These are phyloP conservation scores for Xanthia icteritia DNA, from an alignment of 2,888 invertebrate species.

Conservation along the genomic window DNA sequence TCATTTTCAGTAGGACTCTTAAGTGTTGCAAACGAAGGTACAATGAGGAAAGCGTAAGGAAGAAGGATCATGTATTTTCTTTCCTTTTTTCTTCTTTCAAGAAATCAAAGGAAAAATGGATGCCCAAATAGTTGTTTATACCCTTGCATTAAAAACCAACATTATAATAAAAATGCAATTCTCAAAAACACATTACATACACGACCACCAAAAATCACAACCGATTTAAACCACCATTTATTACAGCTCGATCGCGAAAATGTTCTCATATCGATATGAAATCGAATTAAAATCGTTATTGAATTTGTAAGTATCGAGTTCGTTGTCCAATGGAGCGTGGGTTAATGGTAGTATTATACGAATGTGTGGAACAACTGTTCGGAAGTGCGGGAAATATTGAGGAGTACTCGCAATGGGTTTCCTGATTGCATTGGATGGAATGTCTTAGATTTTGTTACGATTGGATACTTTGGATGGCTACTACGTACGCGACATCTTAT, in stretches of 20 bases:
- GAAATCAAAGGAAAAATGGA: neutral
- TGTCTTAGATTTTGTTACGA: conserved; percentile 12
- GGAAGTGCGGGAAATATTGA: conserved; percentile 59
- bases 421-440: conserved; percentile 52
- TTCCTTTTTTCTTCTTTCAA: neutral
- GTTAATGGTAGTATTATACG: conserved; percentile 79
- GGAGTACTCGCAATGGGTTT: conserved; percentile 44
- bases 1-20: neutral
- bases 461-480: neutral
- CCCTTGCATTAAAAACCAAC: neutral
- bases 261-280: conserved; percentile 78
- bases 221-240: conserved; percentile 71
- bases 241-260: conserved; percentile 70
- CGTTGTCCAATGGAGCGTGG: conserved; percentile 74
- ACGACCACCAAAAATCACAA: conserved; percentile 64
- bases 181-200: conserved; percentile 56
- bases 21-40: neutral
- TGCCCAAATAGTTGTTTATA: neutral
- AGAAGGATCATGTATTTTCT: neutral
- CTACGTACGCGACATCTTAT: neutral
- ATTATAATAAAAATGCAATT: conserved; percentile 60
- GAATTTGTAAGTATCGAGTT: conserved; percentile 73
- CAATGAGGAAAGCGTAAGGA: neutral
- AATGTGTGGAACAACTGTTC: conserved; percentile 79
- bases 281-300: conserved; percentile 85